Conservation (phyloP, 2,113 vertebrate genomes). For the Istiophorus platypterus region DNA sequence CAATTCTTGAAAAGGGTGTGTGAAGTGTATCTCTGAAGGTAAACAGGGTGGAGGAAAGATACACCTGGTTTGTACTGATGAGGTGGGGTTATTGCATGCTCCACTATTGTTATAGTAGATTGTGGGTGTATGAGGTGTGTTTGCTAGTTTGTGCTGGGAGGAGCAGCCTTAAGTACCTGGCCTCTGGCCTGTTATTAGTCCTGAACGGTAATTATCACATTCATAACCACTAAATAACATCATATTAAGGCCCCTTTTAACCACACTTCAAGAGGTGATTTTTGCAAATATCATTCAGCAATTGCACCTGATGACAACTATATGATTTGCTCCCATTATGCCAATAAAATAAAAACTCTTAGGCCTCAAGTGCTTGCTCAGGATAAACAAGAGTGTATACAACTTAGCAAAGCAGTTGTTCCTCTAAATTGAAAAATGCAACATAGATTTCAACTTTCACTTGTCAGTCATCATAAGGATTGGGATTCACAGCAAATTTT, state of each 20-base stretch:
- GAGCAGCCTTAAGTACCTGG: conserved; percentile 61
- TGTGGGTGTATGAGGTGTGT: conserved; percentile 61
- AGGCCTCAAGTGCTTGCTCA: neutral
- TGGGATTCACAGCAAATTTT: too few species aligned
- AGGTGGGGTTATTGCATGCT: conserved; percentile 36
- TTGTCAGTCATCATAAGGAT: too few species aligned
- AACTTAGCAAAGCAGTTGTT: conserved; percentile 17
- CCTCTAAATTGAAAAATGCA: neutral
- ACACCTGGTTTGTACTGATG: conserved; percentile 38
- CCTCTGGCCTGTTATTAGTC: conserved; percentile 65
- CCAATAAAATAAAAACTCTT: conserved; percentile 32
- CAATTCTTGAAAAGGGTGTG: conserved; percentile 50
- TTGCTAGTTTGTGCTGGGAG: conserved; percentile 64
- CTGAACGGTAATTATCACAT: conserved; percentile 60
- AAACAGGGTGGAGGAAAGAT: conserved; percentile 65
- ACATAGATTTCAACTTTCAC: neutral
- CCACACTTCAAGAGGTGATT: conserved; percentile 47
- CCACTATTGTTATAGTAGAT: conserved; percentile 56
- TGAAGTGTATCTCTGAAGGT: conserved; percentile 39
- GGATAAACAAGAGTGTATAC: neutral
- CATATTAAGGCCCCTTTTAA: conserved; percentile 45
- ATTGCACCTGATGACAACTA: conserved; percentile 49
- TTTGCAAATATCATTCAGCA: conserved; percentile 49
- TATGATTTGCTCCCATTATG: neutral
- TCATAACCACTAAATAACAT: conserved; percentile 56